These are phyloP conservation scores for Ceratina japonica DNA, from an alignment of 1,140 invertebrate species.

Conservation along the genomic window DNA sequence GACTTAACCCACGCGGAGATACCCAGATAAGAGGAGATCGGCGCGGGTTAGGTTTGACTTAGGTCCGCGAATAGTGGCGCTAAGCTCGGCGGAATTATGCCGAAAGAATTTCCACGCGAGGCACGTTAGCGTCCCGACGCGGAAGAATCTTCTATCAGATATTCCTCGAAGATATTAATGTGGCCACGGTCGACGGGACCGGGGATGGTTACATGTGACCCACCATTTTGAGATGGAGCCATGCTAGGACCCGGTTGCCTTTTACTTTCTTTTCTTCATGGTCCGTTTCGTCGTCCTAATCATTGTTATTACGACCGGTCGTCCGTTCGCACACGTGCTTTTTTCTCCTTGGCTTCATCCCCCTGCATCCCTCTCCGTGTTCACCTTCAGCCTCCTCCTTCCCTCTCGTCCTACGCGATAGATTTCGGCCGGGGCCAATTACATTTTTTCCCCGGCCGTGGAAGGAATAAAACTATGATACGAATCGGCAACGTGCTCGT, in stretches of 20 bases:
- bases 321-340: constrained; percentile 65
- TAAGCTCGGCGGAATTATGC: background rate
- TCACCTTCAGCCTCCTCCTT: constrained; percentile 14
- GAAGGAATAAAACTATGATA: constrained; percentile 65
- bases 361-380: constrained; percentile 52
- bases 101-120: background rate
- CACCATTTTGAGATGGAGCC: constrained; percentile 65
- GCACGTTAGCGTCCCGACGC: background rate
- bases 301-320: constrained; percentile 72
- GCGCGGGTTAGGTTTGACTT: background rate
- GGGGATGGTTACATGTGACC: constrained; percentile 15
- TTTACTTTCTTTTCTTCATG: constrained; percentile 52
- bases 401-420: constrained; percentile 45
- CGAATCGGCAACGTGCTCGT: constrained; percentile 41
- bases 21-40: constrained; percentile 48
- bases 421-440: constrained; percentile 67
- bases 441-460: constrained; percentile 63
- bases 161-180: background rate
- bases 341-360: constrained; percentile 53
- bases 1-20: constrained; percentile 58
- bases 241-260: constrained; percentile 33
- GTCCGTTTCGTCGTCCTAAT: constrained; percentile 72
- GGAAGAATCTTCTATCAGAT: background rate
- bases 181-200: background rate
- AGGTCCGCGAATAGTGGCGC: background rate